phyloP scores from a whole-genome alignment of 2,113 vertebrate genomes.

The Proteles cristata region DNA sequence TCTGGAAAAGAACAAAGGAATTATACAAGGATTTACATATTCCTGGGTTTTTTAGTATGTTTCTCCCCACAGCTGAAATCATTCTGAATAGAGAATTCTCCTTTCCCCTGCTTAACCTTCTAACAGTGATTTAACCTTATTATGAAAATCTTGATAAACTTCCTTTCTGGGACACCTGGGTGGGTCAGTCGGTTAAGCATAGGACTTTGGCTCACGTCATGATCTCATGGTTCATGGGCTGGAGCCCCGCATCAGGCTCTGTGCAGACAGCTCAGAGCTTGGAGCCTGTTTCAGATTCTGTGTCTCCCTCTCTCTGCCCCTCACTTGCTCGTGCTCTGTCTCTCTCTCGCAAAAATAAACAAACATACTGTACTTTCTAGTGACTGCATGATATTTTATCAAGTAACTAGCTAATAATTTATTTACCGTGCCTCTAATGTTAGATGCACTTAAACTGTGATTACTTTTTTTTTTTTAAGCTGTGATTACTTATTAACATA shows the following conservation, averaged over 20 bases:
- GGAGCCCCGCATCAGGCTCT: no score
- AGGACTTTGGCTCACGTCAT: no score
- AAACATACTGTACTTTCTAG: not conserved
- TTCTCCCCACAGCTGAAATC: conserved; percentile 5
- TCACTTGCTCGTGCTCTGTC: no score
- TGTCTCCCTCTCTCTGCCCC: no score
- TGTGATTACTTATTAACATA: conserved; percentile 19
- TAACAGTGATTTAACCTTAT: conserved; percentile 29
- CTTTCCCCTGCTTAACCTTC: conserved; percentile 50
- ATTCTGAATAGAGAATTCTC: conserved; percentile 51
- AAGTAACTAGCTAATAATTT: conserved; percentile 6
- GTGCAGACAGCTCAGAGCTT: no score
- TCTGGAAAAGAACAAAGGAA: conserved; percentile 84
- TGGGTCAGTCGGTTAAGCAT: no score
- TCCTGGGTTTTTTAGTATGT: not conserved
- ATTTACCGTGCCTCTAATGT: conserved; percentile 42
- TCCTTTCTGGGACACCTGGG: not conserved
- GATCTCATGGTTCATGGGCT: no score
- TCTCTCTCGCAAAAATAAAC: no score
- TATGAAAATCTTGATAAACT: conserved; percentile 38
- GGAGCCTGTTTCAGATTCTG: no score
- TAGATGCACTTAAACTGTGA: not conserved
- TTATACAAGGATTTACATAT: conserved; percentile 11
- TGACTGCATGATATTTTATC: conserved; percentile 11
- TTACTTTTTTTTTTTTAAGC: not conserved